Percentiles rank a stretch among this genome's conserved stretches.
phyloP scores from a whole-genome alignment of 2,797 vertebrate genomes.

The Rhynchonycteris naso region DNA sequence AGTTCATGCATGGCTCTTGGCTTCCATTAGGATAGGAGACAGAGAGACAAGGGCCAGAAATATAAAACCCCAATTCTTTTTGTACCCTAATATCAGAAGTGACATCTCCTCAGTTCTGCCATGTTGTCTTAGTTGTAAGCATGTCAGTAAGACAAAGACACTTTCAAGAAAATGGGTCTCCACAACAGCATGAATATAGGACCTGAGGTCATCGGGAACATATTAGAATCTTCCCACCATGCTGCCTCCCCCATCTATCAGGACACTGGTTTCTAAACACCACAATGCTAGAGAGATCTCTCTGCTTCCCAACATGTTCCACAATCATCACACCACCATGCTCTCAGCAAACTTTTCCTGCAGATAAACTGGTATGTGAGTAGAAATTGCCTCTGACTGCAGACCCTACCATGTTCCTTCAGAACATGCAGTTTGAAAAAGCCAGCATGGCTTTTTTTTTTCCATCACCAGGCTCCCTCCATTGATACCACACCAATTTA shows the following conservation, averaged over 20 bases:
- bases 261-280: background rate
- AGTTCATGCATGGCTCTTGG: background rate
- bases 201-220: fast-evolving
- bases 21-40: background rate
- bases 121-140: background rate
- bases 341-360: background rate
- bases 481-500: background rate
- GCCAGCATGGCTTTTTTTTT: fast-evolving
- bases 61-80: background rate
- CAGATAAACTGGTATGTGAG: background rate
- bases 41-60: background rate
- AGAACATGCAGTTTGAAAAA: background rate
- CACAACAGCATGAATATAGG: background rate
- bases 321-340: background rate
- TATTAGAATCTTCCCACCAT: background rate
- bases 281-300: background rate
- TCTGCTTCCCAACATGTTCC: background rate
- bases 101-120: background rate
- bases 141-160: background rate
- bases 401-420: background rate
- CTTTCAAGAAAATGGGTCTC: background rate
- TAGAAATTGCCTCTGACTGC: background rate
- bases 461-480: background rate
- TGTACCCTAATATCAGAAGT: background rate
- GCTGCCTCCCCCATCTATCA: no score